A percentile compares a stretch with the other conserved stretches of the same genome.
Evolutionary conservation across 2,888 invertebrate genomes (phyloP).

Genomic region (Chrysomela aeneicollis): DNA sequence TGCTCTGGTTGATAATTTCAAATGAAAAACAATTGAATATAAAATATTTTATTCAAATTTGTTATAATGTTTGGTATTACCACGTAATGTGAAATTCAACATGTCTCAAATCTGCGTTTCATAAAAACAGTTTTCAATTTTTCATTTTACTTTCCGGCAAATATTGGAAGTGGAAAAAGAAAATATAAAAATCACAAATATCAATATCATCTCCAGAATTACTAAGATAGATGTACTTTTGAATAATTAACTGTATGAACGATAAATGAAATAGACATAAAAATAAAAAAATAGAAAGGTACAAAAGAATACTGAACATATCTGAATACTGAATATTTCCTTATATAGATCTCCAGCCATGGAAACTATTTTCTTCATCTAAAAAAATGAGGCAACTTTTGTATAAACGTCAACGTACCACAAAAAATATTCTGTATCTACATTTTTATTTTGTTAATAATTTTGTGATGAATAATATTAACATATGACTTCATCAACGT

Average conservation of each 20-base stretch:
- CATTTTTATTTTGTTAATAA: neutral
- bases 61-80: neutral
- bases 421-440: neutral
- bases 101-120: neutral
- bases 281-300: neutral
- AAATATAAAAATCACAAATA: too few species aligned
- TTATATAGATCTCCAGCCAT: neutral
- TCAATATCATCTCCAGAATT: too few species aligned
- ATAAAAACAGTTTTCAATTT: neutral
- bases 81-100: neutral
- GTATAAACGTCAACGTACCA: neutral
- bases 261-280: neutral
- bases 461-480: neutral
- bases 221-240: too few species aligned
- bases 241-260: too few species aligned
- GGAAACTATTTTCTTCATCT: neutral
- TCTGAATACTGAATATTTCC: neutral
- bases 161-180: too few species aligned
- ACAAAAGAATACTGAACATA: constrained; percentile 1
- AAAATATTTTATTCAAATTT: neutral
- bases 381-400: neutral
- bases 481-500: neutral
- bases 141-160: too few species aligned
- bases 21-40: neutral
- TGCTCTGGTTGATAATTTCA: too few species aligned